Conservation (phyloP, 2,113 vertebrate species). For the Catagonus wagneri region DNA sequence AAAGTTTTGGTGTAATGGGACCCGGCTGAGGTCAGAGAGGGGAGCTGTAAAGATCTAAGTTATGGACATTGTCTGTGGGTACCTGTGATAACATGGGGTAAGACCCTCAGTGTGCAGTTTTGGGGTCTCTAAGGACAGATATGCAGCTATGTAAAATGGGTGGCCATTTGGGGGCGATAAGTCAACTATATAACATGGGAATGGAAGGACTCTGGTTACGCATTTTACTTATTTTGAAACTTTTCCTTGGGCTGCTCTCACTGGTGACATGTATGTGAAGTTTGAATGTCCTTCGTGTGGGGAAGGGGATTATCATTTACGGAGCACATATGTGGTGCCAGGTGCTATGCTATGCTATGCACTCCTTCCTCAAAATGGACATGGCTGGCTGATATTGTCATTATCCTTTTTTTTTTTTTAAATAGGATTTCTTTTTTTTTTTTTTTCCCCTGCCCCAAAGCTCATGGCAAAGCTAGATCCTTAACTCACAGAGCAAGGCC, state of each 20-base stretch:
- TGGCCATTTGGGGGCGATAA: not conserved
- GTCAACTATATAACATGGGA: not conserved
- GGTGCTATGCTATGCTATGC: not conserved
- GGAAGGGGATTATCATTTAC: not conserved
- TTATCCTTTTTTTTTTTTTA: not conserved
- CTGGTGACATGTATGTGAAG: not conserved
- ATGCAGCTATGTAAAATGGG: not conserved
- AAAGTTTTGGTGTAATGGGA: not conserved
- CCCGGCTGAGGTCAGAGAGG: not conserved
- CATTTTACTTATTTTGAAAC: not conserved
- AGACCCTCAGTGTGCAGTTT: accelerated
- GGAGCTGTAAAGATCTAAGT: not conserved
- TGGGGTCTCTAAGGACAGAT: not conserved
- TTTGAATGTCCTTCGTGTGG: not conserved
- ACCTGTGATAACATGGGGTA: not conserved
- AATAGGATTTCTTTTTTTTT: no score
- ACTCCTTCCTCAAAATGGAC: not conserved
- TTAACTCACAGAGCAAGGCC: no score
- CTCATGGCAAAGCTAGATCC: no score
- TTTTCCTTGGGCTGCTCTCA: not conserved
- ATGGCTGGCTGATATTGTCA: not conserved
- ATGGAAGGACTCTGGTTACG: not conserved
- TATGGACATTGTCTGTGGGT: not conserved
- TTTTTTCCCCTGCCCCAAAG: no score
- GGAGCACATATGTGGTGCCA: not conserved